Percentiles rank a stretch among this genome's conserved stretches.
Evolutionary conservation across 2,113 vertebrate species (phyloP).

Genomic region (Sialia sialis): DNA sequence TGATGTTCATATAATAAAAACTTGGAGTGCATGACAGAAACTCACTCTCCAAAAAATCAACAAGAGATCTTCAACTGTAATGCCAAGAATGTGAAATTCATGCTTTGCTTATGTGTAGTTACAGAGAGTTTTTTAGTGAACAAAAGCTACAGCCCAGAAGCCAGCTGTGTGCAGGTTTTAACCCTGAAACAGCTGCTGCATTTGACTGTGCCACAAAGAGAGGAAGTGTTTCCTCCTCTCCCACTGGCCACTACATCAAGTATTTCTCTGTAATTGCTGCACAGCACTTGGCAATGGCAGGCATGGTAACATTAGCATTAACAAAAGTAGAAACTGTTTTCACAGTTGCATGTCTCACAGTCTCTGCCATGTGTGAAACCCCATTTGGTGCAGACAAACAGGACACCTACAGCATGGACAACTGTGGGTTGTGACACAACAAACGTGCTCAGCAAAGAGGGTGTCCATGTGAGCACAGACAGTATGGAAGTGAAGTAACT

Average conservation of each 20-base stretch:
- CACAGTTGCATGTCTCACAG: slow-evolving; percentile 16
- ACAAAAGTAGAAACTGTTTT: slow-evolving; percentile 50
- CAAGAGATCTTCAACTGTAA: neutral
- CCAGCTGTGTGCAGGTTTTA: slow-evolving; percentile 53
- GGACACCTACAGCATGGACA: neutral
- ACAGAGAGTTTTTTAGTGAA: slow-evolving; percentile 8
- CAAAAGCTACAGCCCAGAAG: slow-evolving; percentile 35
- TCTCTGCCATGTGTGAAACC: slow-evolving; percentile 14
- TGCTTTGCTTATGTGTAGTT: neutral
- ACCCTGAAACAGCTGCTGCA: slow-evolving; percentile 46
- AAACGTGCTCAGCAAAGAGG: neutral
- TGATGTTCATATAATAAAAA: neutral
- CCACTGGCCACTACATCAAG: slow-evolving; percentile 62
- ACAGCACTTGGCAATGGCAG: slow-evolving; percentile 50
- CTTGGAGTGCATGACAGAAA: neutral
- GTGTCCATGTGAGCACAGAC: neutral
- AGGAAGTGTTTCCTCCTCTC: slow-evolving; percentile 22
- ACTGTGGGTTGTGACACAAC: neutral
- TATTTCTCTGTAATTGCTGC: slow-evolving; percentile 13
- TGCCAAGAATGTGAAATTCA: neutral
- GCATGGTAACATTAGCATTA: slow-evolving; percentile 47
- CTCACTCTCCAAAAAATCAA: neutral
- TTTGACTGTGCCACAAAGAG: neutral
- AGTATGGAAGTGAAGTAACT: neutral
- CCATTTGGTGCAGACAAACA: neutral